Evolutionary conservation across 1,140 invertebrate species (phyloP), one percentile per base, ranked within the genome.

Genomic region (Akabosia matsudoensis): DNA sequence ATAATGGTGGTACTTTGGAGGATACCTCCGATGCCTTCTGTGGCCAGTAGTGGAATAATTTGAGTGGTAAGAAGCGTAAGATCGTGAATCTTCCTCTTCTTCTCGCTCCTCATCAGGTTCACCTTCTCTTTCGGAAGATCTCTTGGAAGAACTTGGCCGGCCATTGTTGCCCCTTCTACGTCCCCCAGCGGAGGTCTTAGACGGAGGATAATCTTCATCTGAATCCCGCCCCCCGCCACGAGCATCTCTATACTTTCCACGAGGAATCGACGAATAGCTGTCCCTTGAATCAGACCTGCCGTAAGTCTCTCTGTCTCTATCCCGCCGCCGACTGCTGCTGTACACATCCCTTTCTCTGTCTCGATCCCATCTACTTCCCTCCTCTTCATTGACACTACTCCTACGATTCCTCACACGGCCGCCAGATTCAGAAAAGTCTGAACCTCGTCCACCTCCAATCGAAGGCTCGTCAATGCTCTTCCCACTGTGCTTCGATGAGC

Each of bases 71-170:
- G 75, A 77, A 31, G 74, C 77, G 73, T 78, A 78, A 0, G 79
- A 80, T n/a, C 79, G 74, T 33, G 79, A 77, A 61, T 81, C 80
- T 1, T 81, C 78, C 30, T 79, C 77, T 37, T 78, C 80, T n/a
- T 70, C 34, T 18, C 74, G 71, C 26, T 70, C 73, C 16, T 75
- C 75, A 3, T 79, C 78, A 0, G 70, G 37, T 37, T 72, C 70
- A 24, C 52, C 73, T 74, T 56, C 73, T 54, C 51, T 18, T 64
- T 77, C 51, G 30, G 37, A 33, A 52, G 45, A 28, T 16, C 30
- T 24, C 67, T 37, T 61, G 34, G 30, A 76, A 56, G 3, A 73
- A 10, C 28, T 45, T 16, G 24, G 61, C 18, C 33, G 18, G 7
- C 33, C 30, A 24, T 67, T n/a, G 16, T 18, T n/a, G 1, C 52